Evolutionary conservation across 2,888 invertebrate species (phyloP).

Genomic region (Cheilosia vernalis): DNA sequence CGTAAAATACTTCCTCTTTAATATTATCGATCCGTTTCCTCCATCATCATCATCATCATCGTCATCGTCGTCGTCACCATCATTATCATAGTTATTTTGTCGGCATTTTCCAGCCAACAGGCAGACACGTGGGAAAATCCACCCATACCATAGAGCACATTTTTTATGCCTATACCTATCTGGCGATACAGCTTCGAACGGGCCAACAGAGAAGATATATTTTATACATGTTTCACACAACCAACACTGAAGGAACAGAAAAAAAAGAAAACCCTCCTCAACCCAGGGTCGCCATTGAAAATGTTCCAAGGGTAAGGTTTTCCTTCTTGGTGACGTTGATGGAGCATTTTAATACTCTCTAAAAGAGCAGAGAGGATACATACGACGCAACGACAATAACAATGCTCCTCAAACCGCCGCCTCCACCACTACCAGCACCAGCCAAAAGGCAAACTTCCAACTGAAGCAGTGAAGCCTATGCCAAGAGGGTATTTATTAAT

Average conservation of each 20-base stretch:
- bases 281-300: constrained; percentile 68
- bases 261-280: constrained; percentile 49
- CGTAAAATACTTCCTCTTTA: constrained; percentile 74
- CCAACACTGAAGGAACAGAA: constrained; percentile 1
- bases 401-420: constrained; percentile 3
- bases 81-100: constrained; percentile 41
- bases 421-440: not conserved
- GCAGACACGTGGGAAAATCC: constrained; percentile 73
- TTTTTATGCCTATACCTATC: constrained; percentile 44
- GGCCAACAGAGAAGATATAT: constrained; percentile 8
- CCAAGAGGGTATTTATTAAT: constrained; percentile 65
- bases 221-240: constrained; percentile 48
- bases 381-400: constrained; percentile 36
- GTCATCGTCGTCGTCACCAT: constrained; percentile 27
- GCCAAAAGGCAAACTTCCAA: constrained; percentile 3
- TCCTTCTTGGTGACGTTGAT: constrained; percentile 66
- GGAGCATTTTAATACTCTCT: constrained; percentile 71
- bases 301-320: constrained; percentile 68
- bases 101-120: constrained; percentile 69
- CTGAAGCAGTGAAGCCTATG: constrained; percentile 42
- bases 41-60: constrained; percentile 39
- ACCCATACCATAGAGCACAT: constrained; percentile 30
- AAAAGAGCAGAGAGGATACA: constrained; percentile 17
- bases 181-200: constrained; percentile 29
- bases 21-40: constrained; percentile 77